phyloP scores from a whole-genome alignment of 2,888 invertebrate genomes.

The Tipula vernalis region DNA sequence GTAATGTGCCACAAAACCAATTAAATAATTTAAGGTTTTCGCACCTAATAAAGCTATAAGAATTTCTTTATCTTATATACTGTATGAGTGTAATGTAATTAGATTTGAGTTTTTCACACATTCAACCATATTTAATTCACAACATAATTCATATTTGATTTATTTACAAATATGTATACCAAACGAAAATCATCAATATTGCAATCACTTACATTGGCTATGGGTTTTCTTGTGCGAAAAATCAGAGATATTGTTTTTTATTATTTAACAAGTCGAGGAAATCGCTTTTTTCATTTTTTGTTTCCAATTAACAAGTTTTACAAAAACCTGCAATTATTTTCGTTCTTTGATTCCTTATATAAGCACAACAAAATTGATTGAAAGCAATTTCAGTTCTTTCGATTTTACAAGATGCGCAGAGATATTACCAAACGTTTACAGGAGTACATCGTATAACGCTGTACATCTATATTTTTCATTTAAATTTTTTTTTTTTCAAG shows the following conservation, averaged over 20 bases:
- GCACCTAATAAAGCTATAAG: too few species aligned
- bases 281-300: background rate
- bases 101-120: too few species aligned
- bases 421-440: background rate
- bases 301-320: background rate
- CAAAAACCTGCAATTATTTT: background rate
- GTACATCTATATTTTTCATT: background rate
- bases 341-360: background rate
- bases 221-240: background rate
- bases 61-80: too few species aligned
- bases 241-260: background rate
- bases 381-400: background rate
- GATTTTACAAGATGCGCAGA: background rate
- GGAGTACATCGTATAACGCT: background rate
- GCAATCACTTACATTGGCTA: background rate
- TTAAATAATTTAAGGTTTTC: too few species aligned
- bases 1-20: too few species aligned
- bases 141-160: background rate
- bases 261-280: background rate
- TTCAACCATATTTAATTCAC: background rate
- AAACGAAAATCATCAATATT: background rate
- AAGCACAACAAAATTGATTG: background rate
- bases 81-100: too few species aligned
- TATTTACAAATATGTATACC: background rate
- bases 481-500: too few species aligned